Conservation (phyloP, 2,113 vertebrate species). For the Probosciger aterrimus region DNA sequence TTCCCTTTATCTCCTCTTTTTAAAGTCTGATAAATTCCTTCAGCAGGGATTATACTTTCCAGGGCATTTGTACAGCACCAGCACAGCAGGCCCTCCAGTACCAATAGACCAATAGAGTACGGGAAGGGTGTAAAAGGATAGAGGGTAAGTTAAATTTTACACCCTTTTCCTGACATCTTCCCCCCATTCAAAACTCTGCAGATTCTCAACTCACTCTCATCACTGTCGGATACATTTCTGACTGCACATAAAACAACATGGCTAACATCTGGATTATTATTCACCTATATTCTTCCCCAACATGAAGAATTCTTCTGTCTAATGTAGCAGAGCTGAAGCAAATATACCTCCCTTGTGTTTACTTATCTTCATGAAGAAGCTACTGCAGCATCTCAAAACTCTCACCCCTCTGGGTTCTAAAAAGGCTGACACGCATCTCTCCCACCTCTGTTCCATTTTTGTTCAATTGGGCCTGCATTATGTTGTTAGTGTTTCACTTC, state of each 20-base stretch:
- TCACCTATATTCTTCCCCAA: neutral
- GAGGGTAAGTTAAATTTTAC: neutral
- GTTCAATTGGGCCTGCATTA: neutral
- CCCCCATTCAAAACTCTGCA: neutral
- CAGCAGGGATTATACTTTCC: neutral
- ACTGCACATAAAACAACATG: neutral
- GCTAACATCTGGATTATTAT: neutral
- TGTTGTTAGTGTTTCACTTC: neutral
- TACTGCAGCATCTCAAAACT: slow-evolving; percentile 31
- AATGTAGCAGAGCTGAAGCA: neutral
- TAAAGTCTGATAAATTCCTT: neutral
- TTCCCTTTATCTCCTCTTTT: neutral
- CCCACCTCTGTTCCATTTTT: neutral
- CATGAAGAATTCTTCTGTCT: neutral
- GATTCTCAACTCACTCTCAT: neutral
- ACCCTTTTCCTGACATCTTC: neutral
- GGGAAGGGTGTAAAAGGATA: neutral
- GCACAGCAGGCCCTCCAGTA: neutral
- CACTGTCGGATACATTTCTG: neutral
- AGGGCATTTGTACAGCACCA: neutral
- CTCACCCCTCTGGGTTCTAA: neutral
- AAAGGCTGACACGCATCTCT: neutral
- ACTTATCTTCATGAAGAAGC: slow-evolving; percentile 38
- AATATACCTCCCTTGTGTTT: slow-evolving; percentile 24
- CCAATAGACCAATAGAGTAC: neutral